Evolutionary conservation across 2,797 vertebrate genomes (phyloP).

Genomic region (Brachyrhaphis roseni): DNA sequence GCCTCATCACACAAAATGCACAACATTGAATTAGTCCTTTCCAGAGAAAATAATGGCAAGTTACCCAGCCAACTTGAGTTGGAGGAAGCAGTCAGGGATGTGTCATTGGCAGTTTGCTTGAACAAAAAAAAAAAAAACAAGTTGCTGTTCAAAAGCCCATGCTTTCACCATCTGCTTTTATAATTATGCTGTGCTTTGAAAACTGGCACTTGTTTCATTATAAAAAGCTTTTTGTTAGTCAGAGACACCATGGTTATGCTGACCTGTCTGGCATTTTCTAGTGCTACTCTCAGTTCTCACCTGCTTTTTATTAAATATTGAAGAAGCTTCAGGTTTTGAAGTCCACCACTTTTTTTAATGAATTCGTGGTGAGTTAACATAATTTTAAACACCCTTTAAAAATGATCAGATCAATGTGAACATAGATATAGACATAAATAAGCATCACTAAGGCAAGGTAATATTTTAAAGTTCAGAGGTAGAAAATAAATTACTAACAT

Average conservation of each 20-base stretch:
- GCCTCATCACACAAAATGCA: conserved; percentile 5
- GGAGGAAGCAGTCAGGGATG: conserved; percentile 11
- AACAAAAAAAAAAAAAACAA: conserved; percentile 4
- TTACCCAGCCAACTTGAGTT: conserved; percentile 5
- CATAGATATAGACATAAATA: neutral
- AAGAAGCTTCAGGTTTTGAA: neutral
- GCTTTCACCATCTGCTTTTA: conserved; percentile 30
- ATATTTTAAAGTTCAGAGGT: neutral
- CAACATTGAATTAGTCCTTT: conserved; percentile 10
- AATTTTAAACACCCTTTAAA: neutral
- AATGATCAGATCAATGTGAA: neutral
- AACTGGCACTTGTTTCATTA: conserved; percentile 5
- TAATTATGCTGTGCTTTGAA: conserved; percentile 31
- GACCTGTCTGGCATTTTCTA: neutral
- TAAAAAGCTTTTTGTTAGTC: conserved; percentile 4
- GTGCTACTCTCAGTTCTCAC: neutral
- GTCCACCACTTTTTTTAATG: neutral
- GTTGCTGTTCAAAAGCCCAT: conserved; percentile 15
- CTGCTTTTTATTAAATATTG: neutral
- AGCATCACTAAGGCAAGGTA: neutral
- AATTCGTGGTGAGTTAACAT: neutral
- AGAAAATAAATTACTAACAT: neutral
- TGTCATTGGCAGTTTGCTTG: conserved; percentile 11
- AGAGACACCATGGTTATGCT: neutral
- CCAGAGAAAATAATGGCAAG: conserved; percentile 7